Conservation (phyloP, 2,113 vertebrate species). For the Cnemophilus loriae region DNA sequence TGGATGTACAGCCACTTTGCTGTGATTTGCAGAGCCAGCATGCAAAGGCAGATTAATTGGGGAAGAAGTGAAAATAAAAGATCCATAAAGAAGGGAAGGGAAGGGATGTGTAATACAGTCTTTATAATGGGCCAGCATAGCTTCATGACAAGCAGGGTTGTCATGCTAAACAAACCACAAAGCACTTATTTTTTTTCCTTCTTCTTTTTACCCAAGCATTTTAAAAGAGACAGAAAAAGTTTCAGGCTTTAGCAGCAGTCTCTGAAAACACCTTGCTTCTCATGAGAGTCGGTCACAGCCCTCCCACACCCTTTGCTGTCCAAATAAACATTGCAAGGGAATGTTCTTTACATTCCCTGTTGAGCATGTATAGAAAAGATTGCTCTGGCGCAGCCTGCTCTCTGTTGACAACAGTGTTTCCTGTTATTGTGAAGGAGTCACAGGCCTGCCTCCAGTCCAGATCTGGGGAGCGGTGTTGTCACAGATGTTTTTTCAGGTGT, state of each 20-base stretch:
- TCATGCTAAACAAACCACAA: not conserved
- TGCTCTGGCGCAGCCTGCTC: not conserved
- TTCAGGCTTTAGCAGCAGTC: not conserved
- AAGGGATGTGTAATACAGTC: not conserved
- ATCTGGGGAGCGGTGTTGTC: not conserved
- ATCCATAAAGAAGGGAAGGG: not conserved
- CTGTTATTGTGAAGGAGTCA: conserved; percentile 51
- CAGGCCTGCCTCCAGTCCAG: not conserved
- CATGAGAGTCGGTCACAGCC: not conserved
- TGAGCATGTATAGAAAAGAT: not conserved
- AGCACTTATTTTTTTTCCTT: not conserved
- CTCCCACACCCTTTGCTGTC: conserved; percentile 22
- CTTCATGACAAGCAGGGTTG: not conserved
- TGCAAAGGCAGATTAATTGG: too few species aligned
- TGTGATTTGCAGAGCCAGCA: not conserved
- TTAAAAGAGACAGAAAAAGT: not conserved
- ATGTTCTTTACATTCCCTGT: conserved; percentile 28
- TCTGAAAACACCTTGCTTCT: conserved; percentile 37
- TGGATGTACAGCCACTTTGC: rapidly evolving
- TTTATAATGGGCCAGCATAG: not conserved
- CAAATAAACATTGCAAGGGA: conserved; percentile 47
- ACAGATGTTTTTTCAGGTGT: conserved; percentile 66
- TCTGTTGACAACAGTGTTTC: conserved; percentile 19
- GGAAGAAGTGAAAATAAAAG: not conserved
- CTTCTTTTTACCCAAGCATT: not conserved